phyloP scores from a whole-genome alignment of 2,113 vertebrate genomes.

The Sphyrna mokarran region DNA sequence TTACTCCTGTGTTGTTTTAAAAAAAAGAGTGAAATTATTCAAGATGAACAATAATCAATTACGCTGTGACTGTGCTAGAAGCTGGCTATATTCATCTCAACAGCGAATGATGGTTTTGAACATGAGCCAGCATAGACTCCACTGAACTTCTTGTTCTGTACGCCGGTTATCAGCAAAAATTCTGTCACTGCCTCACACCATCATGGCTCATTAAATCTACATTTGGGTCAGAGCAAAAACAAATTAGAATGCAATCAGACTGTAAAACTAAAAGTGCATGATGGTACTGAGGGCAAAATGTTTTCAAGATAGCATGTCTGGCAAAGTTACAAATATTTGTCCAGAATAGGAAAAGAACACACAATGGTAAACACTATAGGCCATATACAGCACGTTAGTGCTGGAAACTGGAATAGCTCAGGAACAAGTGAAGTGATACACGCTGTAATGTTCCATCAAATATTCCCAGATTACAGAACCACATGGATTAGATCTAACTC shows the following conservation, averaged over 20 bases:
- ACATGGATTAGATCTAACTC: background rate
- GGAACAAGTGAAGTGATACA: background rate
- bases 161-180: background rate
- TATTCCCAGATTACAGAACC: background rate
- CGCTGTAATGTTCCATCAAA: background rate
- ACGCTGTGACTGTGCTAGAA: background rate
- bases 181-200: background rate
- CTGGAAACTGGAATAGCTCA: background rate
- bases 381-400: background rate
- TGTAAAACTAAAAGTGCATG: background rate
- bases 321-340: background rate
- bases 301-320: background rate
- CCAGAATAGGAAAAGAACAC: background rate
- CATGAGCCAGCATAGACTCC: background rate
- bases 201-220: background rate
- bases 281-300: background rate
- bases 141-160: background rate
- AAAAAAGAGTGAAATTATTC: constrained; percentile 9
- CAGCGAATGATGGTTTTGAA: background rate
- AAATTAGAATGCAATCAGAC: background rate
- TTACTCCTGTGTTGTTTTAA: no score
- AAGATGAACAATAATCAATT: background rate
- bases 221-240: background rate
- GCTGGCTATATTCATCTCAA: background rate
- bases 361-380: background rate